Evolutionary conservation across 2,113 vertebrate species (phyloP).

Genomic region (Barnardius zonarius): DNA sequence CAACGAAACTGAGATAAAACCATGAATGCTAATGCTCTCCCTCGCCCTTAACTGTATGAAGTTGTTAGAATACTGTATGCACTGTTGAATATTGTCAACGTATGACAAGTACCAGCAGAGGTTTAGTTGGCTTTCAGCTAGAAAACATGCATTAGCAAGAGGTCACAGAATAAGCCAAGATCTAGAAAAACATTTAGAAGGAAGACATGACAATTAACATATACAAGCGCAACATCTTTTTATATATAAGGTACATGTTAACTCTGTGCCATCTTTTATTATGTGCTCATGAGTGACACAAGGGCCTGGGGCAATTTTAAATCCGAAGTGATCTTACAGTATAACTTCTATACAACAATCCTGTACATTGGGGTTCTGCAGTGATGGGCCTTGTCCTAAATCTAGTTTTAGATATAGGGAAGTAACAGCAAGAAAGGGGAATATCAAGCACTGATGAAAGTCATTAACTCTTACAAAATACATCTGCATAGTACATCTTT

Average conservation of each 20-base stretch:
- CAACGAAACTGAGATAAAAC: conserved; percentile 4
- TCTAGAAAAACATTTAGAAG: not conserved
- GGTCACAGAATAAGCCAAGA: conserved; percentile 44
- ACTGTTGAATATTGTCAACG: conserved; percentile 29
- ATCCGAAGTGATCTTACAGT: not conserved
- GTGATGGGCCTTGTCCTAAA: not conserved
- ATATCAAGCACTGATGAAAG: not conserved
- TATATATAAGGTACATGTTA: not conserved
- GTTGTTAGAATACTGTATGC: not conserved
- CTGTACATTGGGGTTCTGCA: not conserved
- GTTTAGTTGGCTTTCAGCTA: conserved; percentile 26
- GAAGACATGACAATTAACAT: conserved; percentile 4
- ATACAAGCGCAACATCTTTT: not conserved
- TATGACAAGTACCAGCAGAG: not conserved
- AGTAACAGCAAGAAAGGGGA: not conserved
- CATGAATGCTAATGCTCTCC: not conserved
- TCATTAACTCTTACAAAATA: not conserved
- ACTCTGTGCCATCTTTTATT: not conserved
- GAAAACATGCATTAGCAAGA: conserved; percentile 48
- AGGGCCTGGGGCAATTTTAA: not conserved
- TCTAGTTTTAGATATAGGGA: not conserved
- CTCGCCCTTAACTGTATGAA: not conserved
- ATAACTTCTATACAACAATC: not conserved
- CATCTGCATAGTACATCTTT: not conserved
- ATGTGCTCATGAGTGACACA: not conserved